These are phyloP conservation scores for Eutolmus rufibarbis DNA, from an alignment of 2,888 invertebrate genomes.

Conservation along the genomic window DNA sequence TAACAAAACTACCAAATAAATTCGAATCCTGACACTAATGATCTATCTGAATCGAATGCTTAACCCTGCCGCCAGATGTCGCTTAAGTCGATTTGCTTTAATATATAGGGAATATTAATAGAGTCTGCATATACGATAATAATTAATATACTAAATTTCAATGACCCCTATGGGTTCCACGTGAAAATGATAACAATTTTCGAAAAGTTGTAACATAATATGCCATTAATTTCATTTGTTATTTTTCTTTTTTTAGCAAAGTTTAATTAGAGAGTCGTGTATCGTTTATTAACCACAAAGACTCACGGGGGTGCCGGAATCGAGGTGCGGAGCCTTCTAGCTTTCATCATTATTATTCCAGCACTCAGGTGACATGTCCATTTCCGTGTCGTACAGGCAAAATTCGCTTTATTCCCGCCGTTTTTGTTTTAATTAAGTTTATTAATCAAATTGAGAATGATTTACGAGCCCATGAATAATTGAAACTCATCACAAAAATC, in stretches of 20 bases:
- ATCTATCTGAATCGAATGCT: too few species aligned
- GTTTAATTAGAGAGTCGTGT: background rate
- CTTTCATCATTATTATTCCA: background rate
- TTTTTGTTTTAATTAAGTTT: background rate
- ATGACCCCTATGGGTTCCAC: background rate
- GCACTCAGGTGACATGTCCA: background rate
- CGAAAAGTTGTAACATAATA: background rate
- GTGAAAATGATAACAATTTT: background rate
- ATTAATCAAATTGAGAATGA: background rate
- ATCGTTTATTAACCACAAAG: background rate
- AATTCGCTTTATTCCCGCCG: background rate
- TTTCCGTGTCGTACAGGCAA: background rate
- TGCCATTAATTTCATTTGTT: background rate
- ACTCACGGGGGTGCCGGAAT: background rate
- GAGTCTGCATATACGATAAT: too few species aligned
- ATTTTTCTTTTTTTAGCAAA: background rate
- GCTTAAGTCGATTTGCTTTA: too few species aligned
- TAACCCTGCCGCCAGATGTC: too few species aligned
- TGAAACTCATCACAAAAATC: background rate
- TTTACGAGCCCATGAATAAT: background rate
- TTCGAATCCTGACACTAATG: too few species aligned
- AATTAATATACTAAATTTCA: background rate
- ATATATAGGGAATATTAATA: too few species aligned
- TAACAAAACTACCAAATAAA: too few species aligned
- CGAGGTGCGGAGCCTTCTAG: background rate